Base-by-base conservation (phyloP, 2,113 vertebrate species). In the Brevimyrus niger region DNA sequence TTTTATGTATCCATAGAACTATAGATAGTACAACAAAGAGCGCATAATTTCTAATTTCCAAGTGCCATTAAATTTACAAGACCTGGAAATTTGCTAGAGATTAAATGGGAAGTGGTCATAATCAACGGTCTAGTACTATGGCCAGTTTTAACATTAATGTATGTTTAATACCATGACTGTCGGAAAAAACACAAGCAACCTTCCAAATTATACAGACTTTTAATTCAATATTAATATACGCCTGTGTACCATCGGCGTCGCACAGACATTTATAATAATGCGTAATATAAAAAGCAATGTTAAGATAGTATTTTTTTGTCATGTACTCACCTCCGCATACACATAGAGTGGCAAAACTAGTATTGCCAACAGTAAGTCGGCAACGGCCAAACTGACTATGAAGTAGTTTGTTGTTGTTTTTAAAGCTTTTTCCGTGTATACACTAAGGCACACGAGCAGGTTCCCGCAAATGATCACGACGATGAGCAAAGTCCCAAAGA, bases 391-490 rank as follows among this genome's bases (percentile, higher is more conserved):
- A 91, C 98, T 99, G 92, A 98, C 96, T 86, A 99, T 97, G 95
- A 99, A 99, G 94, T 97, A 98, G 95, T 99, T 99, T 50, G 98
- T 98, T 50, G 98, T 98, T 19, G 98, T 99, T 94, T 97, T 97
- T 76, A 99, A 92, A 51, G 97, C 95, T 91, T 98, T 97, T 94
- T 98, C 98, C 84, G 95, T 92, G 91, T 96, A 97, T 89, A 99
- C 98, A 92, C 98, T 98, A 11, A 97, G 91, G 85, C 98, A 98
- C 90, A 99, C 98, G 0, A 99, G 96, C 89, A 97, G 93, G 92
- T 99, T 98, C 23, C 98, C 98, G 0, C 96, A 95, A 31, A 96
- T 95, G 91, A 98, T 95, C 23, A 93, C 61, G 21, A 96, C 93
- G 55, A 98, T 98, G 58, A 99, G 96, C 50, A 97, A 42, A 86